Evolutionary conservation across 2,797 vertebrate genomes (phyloP).

Genomic region (Zalophus californianus): DNA sequence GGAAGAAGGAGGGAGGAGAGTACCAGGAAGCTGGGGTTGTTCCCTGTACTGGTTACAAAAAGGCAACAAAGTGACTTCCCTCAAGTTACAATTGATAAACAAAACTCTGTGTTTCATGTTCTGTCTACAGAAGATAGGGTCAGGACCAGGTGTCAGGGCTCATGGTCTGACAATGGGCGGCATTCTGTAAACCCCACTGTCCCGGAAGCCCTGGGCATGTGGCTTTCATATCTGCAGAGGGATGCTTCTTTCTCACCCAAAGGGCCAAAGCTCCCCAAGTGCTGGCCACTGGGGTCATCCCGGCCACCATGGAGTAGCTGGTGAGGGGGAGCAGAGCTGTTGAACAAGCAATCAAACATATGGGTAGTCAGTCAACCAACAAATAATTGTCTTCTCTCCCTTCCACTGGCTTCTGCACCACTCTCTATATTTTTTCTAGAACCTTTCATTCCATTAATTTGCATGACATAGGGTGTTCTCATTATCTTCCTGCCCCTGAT

Average conservation of each 20-base stretch:
- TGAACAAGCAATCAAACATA: neutral
- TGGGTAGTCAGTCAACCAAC: neutral
- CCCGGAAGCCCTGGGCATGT: neutral
- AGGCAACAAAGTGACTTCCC: conserved; percentile 62
- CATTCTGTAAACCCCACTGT: conserved; percentile 40
- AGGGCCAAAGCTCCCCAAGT: neutral
- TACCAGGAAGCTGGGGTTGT: neutral
- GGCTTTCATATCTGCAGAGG: neutral
- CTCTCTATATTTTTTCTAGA: neutral
- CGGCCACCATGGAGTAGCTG: neutral
- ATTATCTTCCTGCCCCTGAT: neutral
- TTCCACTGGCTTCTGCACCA: neutral
- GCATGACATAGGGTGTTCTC: rapidly evolving
- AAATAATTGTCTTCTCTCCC: neutral
- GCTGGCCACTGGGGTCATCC: neutral
- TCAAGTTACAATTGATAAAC: neutral
- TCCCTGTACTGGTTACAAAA: conserved; percentile 5
- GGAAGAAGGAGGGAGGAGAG: conserved; percentile 14
- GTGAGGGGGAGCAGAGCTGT: neutral
- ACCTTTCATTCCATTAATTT: rapidly evolving
- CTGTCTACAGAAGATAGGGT: conserved; percentile 65
- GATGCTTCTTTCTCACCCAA: neutral
- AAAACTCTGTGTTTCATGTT: conserved; percentile 24
- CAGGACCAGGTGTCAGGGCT: conserved; percentile 58
- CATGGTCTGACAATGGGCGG: neutral